A percentile compares a stretch with the other conserved stretches of the same genome.
phyloP scores from a whole-genome alignment of 1,140 invertebrate species.

The Hylaeus volcanicus region DNA sequence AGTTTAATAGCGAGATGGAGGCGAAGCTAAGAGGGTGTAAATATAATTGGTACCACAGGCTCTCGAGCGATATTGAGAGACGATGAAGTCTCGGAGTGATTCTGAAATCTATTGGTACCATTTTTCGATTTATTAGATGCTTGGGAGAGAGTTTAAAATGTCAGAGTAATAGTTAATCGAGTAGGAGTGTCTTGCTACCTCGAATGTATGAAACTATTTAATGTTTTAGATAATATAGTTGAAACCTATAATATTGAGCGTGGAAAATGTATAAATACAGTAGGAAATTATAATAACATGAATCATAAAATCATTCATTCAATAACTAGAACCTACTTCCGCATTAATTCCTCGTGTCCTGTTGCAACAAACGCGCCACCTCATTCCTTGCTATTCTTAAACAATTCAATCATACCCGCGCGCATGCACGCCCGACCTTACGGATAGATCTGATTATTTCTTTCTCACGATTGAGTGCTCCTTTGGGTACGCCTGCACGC shows the following conservation, averaged over 20 bases:
- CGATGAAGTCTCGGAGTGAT: neutral
- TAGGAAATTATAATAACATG: too few species aligned
- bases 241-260: too few species aligned
- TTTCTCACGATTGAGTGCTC: constrained; percentile 40
- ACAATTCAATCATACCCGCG: constrained; percentile 23
- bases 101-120: neutral
- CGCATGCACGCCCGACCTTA: constrained; percentile 6
- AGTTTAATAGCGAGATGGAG: neutral
- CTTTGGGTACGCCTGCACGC: neutral
- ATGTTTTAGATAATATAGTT: too few species aligned
- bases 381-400: neutral
- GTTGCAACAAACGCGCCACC: neutral
- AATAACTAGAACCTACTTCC: constrained; percentile 4
- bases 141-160: neutral
- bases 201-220: too few species aligned
- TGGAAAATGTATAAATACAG: too few species aligned
- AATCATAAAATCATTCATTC: too few species aligned
- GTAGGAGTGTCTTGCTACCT: too few species aligned
- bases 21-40: neutral
- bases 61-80: neutral
- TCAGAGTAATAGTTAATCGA: too few species aligned
- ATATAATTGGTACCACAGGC: neutral
- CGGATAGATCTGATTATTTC: constrained; percentile 31
- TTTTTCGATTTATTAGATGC: neutral
- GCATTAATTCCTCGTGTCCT: neutral